Evolutionary conservation across 2,797 vertebrate genomes (phyloP).

Genomic region (Premnoplex brunnescens): DNA sequence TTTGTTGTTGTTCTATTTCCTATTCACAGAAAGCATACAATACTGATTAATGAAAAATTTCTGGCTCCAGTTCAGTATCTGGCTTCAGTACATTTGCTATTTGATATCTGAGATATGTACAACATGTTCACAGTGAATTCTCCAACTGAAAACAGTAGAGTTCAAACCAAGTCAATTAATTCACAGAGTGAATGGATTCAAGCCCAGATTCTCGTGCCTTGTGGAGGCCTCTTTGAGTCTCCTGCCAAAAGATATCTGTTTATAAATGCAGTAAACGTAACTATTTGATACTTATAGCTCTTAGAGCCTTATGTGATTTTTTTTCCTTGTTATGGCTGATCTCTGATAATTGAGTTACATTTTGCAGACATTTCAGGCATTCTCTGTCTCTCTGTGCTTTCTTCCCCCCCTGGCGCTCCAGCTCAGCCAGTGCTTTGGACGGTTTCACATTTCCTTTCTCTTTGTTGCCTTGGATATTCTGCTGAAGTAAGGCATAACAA

Average conservation of each 20-base stretch:
- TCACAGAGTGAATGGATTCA: conserved; percentile 84
- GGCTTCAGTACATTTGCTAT: conserved; percentile 82
- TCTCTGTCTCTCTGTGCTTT: conserved; percentile 44
- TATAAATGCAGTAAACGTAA: conserved; percentile 80
- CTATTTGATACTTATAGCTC: conserved; percentile 78
- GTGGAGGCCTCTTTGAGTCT: conserved; percentile 81
- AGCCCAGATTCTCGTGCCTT: conserved; percentile 83
- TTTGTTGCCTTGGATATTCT: conserved; percentile 67
- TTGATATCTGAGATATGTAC: conserved; percentile 88
- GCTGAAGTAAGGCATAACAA: conserved; percentile 73
- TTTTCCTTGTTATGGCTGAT: conserved; percentile 72
- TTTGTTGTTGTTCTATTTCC: conserved; percentile 77
- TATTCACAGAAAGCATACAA: conserved; percentile 77
- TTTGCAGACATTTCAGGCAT: conserved; percentile 67
- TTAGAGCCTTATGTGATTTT: conserved; percentile 76
- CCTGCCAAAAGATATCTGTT: conserved; percentile 85
- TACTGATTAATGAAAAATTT: conserved; percentile 81
- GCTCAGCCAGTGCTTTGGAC: conserved; percentile 65
- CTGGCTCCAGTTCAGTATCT: conserved; percentile 82
- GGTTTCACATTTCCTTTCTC: conserved; percentile 61
- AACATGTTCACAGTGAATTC: conserved; percentile 88
- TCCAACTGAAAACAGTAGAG: conserved; percentile 88
- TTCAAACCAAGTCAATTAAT: conserved; percentile 87
- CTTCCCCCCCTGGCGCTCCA: neutral
- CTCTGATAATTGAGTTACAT: conserved; percentile 74